These are phyloP conservation scores for Hydrochoerus hydrochaeris DNA, from an alignment of 2,113 vertebrate genomes.

Conservation along the genomic window DNA sequence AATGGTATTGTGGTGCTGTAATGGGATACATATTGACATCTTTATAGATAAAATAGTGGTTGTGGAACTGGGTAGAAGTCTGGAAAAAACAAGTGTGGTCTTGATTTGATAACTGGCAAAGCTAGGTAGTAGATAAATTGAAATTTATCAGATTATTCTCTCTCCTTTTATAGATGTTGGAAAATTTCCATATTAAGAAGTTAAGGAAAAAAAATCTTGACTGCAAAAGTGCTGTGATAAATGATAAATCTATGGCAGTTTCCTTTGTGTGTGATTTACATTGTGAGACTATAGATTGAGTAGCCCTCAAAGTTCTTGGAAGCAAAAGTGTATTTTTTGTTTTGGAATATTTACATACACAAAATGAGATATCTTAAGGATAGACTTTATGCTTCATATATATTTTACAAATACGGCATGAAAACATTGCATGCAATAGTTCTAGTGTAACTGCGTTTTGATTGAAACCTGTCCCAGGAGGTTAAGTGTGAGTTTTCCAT, in stretches of 20 bases:
- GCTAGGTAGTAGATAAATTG: neutral
- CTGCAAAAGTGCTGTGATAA: neutral
- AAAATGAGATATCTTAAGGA: neutral
- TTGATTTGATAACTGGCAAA: neutral
- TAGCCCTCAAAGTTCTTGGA: neutral
- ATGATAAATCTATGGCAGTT: neutral
- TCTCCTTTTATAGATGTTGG: neutral
- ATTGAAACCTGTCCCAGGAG: neutral
- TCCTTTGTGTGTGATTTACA: neutral
- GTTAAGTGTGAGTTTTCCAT: neutral
- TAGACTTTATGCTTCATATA: neutral
- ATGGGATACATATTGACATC: neutral
- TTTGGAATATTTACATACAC: neutral
- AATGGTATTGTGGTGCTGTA: neutral
- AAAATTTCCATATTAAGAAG: constrained; percentile 23
- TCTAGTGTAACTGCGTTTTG: neutral
- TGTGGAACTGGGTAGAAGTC: neutral
- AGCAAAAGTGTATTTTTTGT: neutral
- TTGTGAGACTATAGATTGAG: neutral
- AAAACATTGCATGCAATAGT: neutral
- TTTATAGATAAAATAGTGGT: neutral
- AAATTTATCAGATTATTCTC: neutral
- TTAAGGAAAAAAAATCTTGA: neutral
- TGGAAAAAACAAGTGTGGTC: neutral
- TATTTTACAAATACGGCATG: neutral